Base-by-base conservation (phyloP, 2,113 vertebrate genomes). In the Hyaena hyaena region DNA sequence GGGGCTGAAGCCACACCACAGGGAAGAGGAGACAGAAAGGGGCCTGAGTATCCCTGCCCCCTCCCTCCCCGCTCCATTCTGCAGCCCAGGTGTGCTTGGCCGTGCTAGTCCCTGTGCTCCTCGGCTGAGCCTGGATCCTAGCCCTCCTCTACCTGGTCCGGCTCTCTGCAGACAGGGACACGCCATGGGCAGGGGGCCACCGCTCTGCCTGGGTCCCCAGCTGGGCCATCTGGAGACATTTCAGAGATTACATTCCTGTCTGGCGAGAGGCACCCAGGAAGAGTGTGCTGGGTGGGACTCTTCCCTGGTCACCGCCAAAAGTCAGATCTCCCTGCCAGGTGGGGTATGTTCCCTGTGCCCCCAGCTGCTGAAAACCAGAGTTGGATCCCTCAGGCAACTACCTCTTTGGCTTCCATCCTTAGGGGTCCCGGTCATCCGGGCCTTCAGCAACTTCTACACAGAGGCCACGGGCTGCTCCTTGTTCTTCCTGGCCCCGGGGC, bases 391-490 rank as follows among this genome's bases (percentile, higher is more conserved):
- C 90, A 2, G 85, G 93, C 50, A 99, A 99, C 96, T 99, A 99
- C 84, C 97, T 99, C 12, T 99, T 99, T 33, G 98, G 98, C 19
- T 99, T 99, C 97, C 99, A 99, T 85, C 99, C 99, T 14, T 99
- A 99, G n/a, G n/a, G n/a, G n/a, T n/a, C n/a, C n/a, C n/a, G n/a
- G 99, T 99, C 0, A 98, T 99, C 0, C 98, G 99, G 0, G 99
- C 95, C 0, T 99, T 99, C 31, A 96, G 98, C 39, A 99, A 99
- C 97, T 99, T 99, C 98, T 99, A 99, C 97, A 99, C 99, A 0
- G 99, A 99, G 93, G 98, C 98, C 0, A 99, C 99, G 0, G 99
- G 98, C 1, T 99, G 99, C 93, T 98, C 98, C 0, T 5, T 7
- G 19, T 7, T 2, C 97, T n/a, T n/a, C n/a, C 99, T 68, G n/a